Percentiles rank a stretch among this genome's conserved stretches.
These are phyloP conservation scores for Cylloceria caligata DNA, from an alignment of 2,888 invertebrate genomes.

Conservation along the genomic window DNA sequence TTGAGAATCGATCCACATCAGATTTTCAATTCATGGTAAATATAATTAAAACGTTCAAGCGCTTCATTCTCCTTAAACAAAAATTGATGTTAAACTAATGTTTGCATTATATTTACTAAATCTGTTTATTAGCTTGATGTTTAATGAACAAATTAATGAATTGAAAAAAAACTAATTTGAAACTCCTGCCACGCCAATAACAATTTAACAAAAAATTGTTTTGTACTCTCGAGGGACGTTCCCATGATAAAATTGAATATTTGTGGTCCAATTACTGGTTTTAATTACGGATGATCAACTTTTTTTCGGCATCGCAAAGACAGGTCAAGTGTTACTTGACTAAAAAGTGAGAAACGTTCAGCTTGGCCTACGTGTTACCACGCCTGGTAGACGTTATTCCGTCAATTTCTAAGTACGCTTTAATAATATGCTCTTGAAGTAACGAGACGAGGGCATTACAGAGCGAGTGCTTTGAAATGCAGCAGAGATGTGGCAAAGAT, in stretches of 20 bases:
- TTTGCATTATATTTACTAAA: too few relatives aligned
- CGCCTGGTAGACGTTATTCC: background rate
- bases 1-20: too few relatives aligned
- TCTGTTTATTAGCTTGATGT: too few relatives aligned
- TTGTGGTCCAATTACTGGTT: background rate
- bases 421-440: conserved; percentile 14
- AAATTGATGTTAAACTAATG: too few relatives aligned
- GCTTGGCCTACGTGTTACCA: background rate
- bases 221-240: background rate
- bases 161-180: too few relatives aligned
- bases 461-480: conserved; percentile 8
- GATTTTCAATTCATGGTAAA: too few relatives aligned
- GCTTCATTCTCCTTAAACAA: too few relatives aligned
- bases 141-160: too few relatives aligned
- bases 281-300: too few relatives aligned
- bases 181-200: too few relatives aligned
- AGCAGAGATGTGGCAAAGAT: background rate
- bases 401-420: background rate
- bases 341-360: background rate
- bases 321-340: background rate
- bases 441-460: background rate
- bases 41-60: too few relatives aligned
- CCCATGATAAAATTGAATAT: background rate
- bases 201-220: too few relatives aligned
- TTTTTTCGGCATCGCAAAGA: background rate